Conservation (phyloP, 1,140 invertebrate species). For the Tyrophagus putrescentiae region DNA sequence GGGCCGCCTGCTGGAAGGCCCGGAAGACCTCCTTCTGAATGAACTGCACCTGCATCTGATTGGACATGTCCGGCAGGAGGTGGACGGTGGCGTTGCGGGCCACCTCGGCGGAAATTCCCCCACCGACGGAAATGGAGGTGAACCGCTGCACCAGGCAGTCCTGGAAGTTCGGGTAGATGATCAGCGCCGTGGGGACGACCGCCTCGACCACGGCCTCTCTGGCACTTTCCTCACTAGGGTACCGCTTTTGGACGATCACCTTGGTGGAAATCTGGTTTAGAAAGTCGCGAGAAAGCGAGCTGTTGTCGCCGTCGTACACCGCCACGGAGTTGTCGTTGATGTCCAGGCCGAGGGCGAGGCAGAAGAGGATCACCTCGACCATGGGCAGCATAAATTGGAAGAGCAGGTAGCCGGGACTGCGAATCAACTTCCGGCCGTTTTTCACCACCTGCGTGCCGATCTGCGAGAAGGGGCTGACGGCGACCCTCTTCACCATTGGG, state of each 20-base stretch:
- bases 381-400: slow-evolving; percentile 81
- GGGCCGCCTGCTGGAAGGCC: slow-evolving; percentile 26
- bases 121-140: not conserved
- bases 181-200: slow-evolving; percentile 19
- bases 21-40: slow-evolving; percentile 19
- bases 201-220: slow-evolving; percentile 17
- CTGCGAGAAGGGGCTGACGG: not conserved
- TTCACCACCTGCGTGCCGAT: slow-evolving; percentile 22
- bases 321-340: slow-evolving; percentile 64
- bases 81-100: slow-evolving; percentile 28
- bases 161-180: slow-evolving; percentile 21
- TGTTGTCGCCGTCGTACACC: slow-evolving; percentile 43
- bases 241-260: not conserved
- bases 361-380: slow-evolving; percentile 80
- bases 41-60: slow-evolving; percentile 25
- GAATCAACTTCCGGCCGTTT: slow-evolving; percentile 29
- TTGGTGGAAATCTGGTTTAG: not conserved
- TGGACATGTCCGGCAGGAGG: slow-evolving; percentile 31
- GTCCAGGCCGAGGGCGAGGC: slow-evolving; percentile 74
- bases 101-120: slow-evolving; percentile 16
- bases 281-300: not conserved
- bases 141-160: slow-evolving; percentile 13
- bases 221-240: not conserved
- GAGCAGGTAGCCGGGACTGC: slow-evolving; percentile 67
- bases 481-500: too few relatives aligned